Evolutionary conservation across 2,113 vertebrate genomes (phyloP), one percentile per base, ranked within the genome.

Genomic region (Poeciliopsis prolifica): DNA sequence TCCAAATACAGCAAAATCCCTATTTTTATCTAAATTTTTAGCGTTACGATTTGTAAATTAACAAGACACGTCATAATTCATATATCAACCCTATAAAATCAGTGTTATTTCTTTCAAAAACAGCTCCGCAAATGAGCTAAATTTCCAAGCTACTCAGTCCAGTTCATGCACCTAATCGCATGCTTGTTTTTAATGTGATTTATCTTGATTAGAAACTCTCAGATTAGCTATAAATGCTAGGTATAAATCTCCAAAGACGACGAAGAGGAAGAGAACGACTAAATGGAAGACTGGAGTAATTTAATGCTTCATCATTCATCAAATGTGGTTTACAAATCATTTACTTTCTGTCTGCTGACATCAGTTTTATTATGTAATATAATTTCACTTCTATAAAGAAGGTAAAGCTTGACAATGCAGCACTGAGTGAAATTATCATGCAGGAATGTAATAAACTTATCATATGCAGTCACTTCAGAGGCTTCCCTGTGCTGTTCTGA

Each of bases 401-500:
- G 48, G 48, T 22, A 54, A 7, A 54, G 19, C 48, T 24, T 54
- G 48, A 24, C 8, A n/a, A 11, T 58, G 5, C 51, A 7, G 24
- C 7, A 58, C 19, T 65, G 22, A 24, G 30, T 8, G 22, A 33
- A 35, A n/a, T 37, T 30, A 35, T 64, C 7, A 54, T 24, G 51
- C 22, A n/a, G 51, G 17, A 54, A 58, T 10, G 61, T 14, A 22
- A 19, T 33, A 63, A 63, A 63, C 29, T 1, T 8, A 29, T 17
- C 6, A 15, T 11, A 19, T 26, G 5, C 10, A 14, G 13, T 29
- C 33, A 22, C 60, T 44, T 62, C 60, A 63, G 61, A 31, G 3
- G 35, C 19, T 6, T 51, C 14, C 22, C 24, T 75, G 22, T 81
- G 9, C 30, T 79, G 15, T 74, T 71, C 61, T 62, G 28, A 85